A percentile compares a stretch with the other conserved stretches of the same genome.
These are phyloP conservation scores for Oscarella lobularis DNA, from an alignment of 37 sponge, comb jelly and placozoan genomes.

Conservation along the genomic window DNA sequence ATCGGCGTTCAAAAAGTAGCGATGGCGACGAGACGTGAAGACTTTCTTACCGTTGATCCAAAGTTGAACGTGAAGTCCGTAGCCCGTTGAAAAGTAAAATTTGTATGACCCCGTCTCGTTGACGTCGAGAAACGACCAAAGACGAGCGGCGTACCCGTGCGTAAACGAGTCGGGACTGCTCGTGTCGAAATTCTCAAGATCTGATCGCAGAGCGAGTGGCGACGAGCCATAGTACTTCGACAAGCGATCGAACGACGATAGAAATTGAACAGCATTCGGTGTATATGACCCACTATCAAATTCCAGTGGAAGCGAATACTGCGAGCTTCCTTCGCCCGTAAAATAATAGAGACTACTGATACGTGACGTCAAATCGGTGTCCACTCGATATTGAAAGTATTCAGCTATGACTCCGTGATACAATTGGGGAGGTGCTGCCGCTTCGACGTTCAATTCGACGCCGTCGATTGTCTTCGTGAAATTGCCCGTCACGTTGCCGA, in stretches of 20 bases:
- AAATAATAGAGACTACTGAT: background rate
- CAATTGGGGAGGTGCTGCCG: background rate
- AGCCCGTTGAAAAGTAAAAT: background rate
- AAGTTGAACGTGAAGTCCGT: background rate
- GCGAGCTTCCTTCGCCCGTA: background rate
- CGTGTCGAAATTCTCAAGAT: background rate
- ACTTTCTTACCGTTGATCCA: background rate
- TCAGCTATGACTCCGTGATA: background rate
- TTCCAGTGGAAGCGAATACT: background rate
- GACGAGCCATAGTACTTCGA: background rate
- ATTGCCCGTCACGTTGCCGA: background rate
- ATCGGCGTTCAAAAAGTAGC: background rate
- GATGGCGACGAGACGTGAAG: background rate
- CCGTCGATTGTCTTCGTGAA: background rate
- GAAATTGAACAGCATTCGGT: background rate
- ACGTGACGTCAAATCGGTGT: background rate
- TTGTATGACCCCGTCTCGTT: background rate
- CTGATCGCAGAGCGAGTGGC: background rate
- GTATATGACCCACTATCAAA: background rate
- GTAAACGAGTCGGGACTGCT: background rate
- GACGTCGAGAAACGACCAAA: background rate
- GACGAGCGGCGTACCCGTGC: background rate
- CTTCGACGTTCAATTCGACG: background rate
- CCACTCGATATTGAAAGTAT: constrained; percentile 1
- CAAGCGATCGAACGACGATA: background rate